phyloP scores from a whole-genome alignment of 2,888 invertebrate species.

The Thera britannica region DNA sequence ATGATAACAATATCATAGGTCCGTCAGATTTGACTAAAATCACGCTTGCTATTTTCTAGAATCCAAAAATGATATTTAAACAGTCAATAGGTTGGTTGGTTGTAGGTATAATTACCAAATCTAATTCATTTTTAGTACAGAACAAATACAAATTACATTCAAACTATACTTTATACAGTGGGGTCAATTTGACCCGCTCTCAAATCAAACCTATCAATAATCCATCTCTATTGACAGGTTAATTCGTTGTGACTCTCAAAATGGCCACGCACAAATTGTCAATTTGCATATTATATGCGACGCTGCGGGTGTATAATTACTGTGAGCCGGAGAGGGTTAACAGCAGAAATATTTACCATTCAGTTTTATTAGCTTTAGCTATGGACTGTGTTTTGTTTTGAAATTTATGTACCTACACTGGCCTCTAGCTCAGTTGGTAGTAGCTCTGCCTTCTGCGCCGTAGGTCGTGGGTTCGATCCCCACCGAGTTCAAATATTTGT shows the following conservation, averaged over 20 bases:
- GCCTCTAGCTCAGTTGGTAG: no score
- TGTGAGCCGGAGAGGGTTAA: constrained; percentile 13
- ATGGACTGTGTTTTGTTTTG: background rate
- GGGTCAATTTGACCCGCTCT: constrained; percentile 1
- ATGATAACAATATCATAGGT: no score
- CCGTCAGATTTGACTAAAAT: no score
- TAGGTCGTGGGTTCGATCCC: no score
- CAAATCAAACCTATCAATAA: constrained; percentile 15
- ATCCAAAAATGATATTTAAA: no score
- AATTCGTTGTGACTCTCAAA: constrained; percentile 30
- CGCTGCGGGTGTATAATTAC: constrained; percentile 18
- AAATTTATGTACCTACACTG: no score
- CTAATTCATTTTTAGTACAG: background rate
- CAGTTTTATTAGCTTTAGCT: constrained; percentile 9
- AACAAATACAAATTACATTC: background rate
- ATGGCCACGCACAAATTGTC: constrained; percentile 35
- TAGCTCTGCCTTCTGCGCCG: no score
- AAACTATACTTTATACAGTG: background rate
- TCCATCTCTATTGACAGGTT: constrained; percentile 30
- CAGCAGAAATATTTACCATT: constrained; percentile 21
- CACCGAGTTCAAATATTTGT: no score
- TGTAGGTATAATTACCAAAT: background rate
- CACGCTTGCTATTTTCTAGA: no score
- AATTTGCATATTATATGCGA: constrained; percentile 37
- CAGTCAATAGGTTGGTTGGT: background rate